Base-by-base conservation (phyloP, 2,888 invertebrate genomes). In the Oligia strigilis region DNA sequence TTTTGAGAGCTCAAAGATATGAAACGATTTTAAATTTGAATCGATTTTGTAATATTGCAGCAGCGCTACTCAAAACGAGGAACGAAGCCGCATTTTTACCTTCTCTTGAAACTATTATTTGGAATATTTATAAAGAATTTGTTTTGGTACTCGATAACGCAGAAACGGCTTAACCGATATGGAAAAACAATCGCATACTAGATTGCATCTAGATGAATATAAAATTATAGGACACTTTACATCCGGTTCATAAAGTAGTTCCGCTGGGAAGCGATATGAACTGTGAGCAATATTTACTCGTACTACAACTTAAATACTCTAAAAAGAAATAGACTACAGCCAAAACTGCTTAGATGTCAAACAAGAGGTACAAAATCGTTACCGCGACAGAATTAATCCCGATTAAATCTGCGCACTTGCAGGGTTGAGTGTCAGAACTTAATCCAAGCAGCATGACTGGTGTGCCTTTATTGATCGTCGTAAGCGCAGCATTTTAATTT, bases 361-460 rank as follows among this genome's bases (percentile, higher is more conserved):
- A 43, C 13, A 43, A 43, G 23, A 14, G 19, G 43, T 55, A 62
- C 72, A 77, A 67, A 73, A 65, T 43, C 36, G 29, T 58, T 46
- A 60, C 29, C 40, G 29, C 13, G 66, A 71, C 77, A 65, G 65
- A 81, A 70, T 49, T 78, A 86, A 81, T 84, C 49, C 29, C 2
- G 60, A 46, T 76, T 81, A 76, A 85, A 78, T 72, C 69, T 66
- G 58, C 19, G 74, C 86, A 75, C 64, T 71, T n/a, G 13, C 55
- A 82, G 81, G 80, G 87, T 87, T 87, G 83, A 87, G 85, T 84
- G 87, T 90, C 90, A 89, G 77, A 86, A 81, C 84, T 86, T 91
- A 92, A 92, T 93, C 90, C 88, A 78, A 82, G 75, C 66, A 79
- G 80, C 69, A 69, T 84, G 82, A 81, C 79, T 85, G 83, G 78